A percentile compares a stretch with the other conserved stretches of the same genome.
Conservation (phyloP, 2,888 invertebrate species). For the Thalpophila matura region DNA sequence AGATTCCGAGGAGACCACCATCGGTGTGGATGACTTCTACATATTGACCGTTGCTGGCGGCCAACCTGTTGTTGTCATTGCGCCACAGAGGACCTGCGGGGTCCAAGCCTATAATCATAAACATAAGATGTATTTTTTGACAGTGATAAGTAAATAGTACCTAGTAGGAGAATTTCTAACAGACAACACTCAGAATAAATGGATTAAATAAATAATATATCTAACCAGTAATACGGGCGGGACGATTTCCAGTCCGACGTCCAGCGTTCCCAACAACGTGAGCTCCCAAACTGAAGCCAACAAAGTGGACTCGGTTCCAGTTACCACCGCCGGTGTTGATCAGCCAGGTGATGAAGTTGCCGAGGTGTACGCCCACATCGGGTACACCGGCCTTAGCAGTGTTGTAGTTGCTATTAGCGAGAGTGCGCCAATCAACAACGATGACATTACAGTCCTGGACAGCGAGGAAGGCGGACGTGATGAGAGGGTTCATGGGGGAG, state of each 20-base stretch:
- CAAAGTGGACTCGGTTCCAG: conserved; percentile 80
- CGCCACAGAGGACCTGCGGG: conserved; percentile 78
- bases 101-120: conserved; percentile 65
- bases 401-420: conserved; percentile 70
- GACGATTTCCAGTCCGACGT: conserved; percentile 64
- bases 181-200: too few relatives aligned
- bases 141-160: too few relatives aligned
- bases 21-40: conserved; percentile 80
- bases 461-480: conserved; percentile 74
- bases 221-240: conserved; percentile 76
- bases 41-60: conserved; percentile 67
- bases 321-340: conserved; percentile 77
- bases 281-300: conserved; percentile 86
- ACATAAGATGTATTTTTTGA: neutral
- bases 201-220: too few relatives aligned
- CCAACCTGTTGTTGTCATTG: conserved; percentile 64
- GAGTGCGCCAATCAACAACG: conserved; percentile 80
- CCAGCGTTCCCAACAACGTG: conserved; percentile 83
- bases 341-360: conserved; percentile 81
- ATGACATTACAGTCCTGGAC: conserved; percentile 79
- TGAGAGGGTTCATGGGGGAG: conserved; percentile 67
- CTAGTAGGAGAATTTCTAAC: too few relatives aligned
- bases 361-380: conserved; percentile 76
- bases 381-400: conserved; percentile 76
- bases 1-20: conserved; percentile 71